phyloP scores from a whole-genome alignment of 2,888 invertebrate species.

The Epinotia brunnichana region DNA sequence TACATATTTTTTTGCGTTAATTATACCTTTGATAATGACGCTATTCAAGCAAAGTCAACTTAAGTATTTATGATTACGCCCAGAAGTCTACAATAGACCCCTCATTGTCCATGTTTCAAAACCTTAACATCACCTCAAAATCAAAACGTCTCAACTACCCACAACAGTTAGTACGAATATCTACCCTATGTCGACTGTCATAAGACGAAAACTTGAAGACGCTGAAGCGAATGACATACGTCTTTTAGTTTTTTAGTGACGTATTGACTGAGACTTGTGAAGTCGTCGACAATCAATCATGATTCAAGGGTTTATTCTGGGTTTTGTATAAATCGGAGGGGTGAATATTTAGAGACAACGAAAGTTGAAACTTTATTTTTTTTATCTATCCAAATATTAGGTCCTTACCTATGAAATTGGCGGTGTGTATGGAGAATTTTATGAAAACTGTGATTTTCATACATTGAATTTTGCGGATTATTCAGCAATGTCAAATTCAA shows the following conservation, averaged over 20 bases:
- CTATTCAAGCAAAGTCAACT: constrained; percentile 8
- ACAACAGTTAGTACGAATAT: not conserved
- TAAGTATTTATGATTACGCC: constrained; percentile 22
- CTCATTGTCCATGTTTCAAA: constrained; percentile 17
- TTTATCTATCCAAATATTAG: no score
- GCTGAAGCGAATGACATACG: not conserved
- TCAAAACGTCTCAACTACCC: not conserved
- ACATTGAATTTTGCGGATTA: no score
- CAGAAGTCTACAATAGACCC: not conserved
- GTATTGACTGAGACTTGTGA: constrained; percentile 7
- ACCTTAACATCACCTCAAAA: not conserved
- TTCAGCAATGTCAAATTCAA: no score
- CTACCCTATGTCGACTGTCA: not conserved
- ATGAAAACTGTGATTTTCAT: no score
- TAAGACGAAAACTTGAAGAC: not conserved
- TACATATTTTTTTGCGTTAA: not conserved
- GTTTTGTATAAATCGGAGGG: not conserved
- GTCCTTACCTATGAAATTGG: no score
- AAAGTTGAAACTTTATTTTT: no score
- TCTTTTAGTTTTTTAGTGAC: not conserved
- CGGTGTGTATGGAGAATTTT: no score
- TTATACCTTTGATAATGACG: not conserved
- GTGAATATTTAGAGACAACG: no score
- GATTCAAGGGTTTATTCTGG: constrained; percentile 15
- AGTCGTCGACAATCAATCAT: constrained; percentile 26